Evolutionary conservation across 2,797 vertebrate genomes (phyloP).

Genomic region (Discoglossus pictus): DNA sequence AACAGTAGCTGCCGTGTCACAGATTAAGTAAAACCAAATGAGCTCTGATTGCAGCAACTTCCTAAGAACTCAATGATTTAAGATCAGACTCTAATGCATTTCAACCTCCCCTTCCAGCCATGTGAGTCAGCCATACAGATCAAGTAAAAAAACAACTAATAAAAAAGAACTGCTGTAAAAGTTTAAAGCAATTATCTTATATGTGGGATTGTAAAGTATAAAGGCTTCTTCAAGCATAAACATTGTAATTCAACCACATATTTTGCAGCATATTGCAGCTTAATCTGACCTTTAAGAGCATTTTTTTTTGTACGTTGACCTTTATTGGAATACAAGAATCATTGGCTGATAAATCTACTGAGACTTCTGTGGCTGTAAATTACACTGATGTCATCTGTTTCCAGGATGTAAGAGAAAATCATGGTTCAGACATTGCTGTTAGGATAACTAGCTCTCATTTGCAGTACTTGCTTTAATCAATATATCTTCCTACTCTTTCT

Average conservation of each 20-base stretch:
- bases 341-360: constrained; percentile 52
- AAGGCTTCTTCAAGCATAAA: constrained; percentile 54
- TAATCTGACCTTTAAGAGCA: constrained; percentile 55
- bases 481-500: constrained; percentile 11
- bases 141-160: constrained; percentile 50
- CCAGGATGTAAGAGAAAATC: constrained; percentile 50
- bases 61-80: constrained; percentile 53
- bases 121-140: constrained; percentile 61
- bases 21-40: constrained; percentile 59
- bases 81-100: constrained; percentile 60
- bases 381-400: constrained; percentile 59
- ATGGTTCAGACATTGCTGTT: constrained; percentile 28
- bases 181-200: constrained; percentile 62
- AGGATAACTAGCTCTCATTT: constrained; percentile 48
- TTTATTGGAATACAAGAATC: constrained; percentile 53
- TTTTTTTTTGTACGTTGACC: constrained; percentile 45
- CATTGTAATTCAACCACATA: constrained; percentile 57
- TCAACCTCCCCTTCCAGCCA: constrained; percentile 57
- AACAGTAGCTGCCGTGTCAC: constrained; percentile 57
- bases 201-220: constrained; percentile 53
- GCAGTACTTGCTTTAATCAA: constrained; percentile 54
- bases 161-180: constrained; percentile 60
- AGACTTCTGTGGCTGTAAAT: constrained; percentile 53
- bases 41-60: constrained; percentile 54
- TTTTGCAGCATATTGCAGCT: constrained; percentile 48